A percentile compares a stretch with the other conserved stretches of the same genome.
phyloP scores from a whole-genome alignment of 2,797 vertebrate species.

The Pampus argenteus region DNA sequence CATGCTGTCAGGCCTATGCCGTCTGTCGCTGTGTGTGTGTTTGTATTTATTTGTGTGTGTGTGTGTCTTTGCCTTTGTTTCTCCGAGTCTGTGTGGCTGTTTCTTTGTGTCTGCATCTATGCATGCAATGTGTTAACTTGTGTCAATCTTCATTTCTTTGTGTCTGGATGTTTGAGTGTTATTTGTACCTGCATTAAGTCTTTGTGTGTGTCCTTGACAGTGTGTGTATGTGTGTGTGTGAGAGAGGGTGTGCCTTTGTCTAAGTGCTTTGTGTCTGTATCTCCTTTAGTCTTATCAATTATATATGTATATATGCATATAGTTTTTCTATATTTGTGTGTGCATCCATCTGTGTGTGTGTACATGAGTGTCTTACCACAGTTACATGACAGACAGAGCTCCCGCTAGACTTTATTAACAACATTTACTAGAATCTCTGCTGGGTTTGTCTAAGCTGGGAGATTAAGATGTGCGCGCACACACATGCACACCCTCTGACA shows the following conservation, averaged over 20 bases:
- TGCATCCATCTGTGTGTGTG: slow-evolving; percentile 3
- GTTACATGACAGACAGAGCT: slow-evolving; percentile 43
- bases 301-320: slow-evolving; percentile 37
- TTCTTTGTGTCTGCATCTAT: slow-evolving; percentile 65
- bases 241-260: slow-evolving; percentile 44
- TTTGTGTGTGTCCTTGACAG: slow-evolving; percentile 16
- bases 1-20: slow-evolving; percentile 47
- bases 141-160: slow-evolving; percentile 49
- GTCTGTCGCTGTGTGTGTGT: slow-evolving; percentile 44
- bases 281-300: slow-evolving; percentile 54
- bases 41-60: slow-evolving; percentile 47
- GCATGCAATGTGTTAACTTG: slow-evolving; percentile 25
- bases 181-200: slow-evolving; percentile 23
- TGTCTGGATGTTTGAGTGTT: slow-evolving; percentile 42
- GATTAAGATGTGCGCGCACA: slow-evolving; percentile 54
- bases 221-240: slow-evolving; percentile 17
- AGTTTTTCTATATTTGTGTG: background rate
- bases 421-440: slow-evolving; percentile 62
- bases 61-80: slow-evolving; percentile 42
- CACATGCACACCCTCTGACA: slow-evolving; percentile 16
- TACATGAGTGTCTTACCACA: slow-evolving; percentile 15
- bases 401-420: slow-evolving; percentile 70
- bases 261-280: slow-evolving; percentile 55
- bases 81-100: slow-evolving; percentile 44
- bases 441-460: slow-evolving; percentile 46